Percentiles rank a stretch among this genome's conserved stretches.
These are phyloP conservation scores for Congeria kusceri DNA, from an alignment of 2,888 invertebrate species.

Conservation along the genomic window DNA sequence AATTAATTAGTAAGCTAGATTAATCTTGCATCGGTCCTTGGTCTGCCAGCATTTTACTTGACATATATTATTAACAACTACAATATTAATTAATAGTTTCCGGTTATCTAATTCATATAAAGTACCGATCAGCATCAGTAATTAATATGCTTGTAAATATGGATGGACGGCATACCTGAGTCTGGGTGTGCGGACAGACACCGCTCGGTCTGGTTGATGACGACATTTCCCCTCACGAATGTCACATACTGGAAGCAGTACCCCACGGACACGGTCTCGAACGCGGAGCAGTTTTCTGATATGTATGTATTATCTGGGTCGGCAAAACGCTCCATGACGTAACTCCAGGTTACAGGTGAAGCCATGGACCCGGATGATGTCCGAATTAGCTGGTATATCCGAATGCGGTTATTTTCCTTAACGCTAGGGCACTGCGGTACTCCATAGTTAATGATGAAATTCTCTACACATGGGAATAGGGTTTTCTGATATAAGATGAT, in stretches of 20 bases:
- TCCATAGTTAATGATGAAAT: slow-evolving; percentile 67
- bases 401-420: slow-evolving; percentile 73
- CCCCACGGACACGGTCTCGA: slow-evolving; percentile 72
- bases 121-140: too few relatives aligned
- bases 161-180: slow-evolving; percentile 69
- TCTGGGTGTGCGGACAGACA: slow-evolving; percentile 76
- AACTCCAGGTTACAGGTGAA: slow-evolving; percentile 70
- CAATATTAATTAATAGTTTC: too few relatives aligned
- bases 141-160: too few relatives aligned
- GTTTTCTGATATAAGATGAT: slow-evolving; percentile 66
- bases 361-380: slow-evolving; percentile 73
- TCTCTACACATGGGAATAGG: slow-evolving; percentile 73
- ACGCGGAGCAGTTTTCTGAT: slow-evolving; percentile 72
- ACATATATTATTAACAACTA: too few relatives aligned
- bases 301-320: slow-evolving; percentile 67
- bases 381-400: slow-evolving; percentile 73
- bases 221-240: slow-evolving; percentile 69
- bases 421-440: slow-evolving; percentile 76
- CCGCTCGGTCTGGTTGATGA: slow-evolving; percentile 74
- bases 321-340: slow-evolving; percentile 72
- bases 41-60: too few relatives aligned
- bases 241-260: slow-evolving; percentile 82
- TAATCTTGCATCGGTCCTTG: too few relatives aligned
- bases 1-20: too few relatives aligned
- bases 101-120: too few relatives aligned